These are phyloP conservation scores for Henricia sp. DNA, from an alignment of 53 echinoderm and acorn worm genomes.

Conservation along the genomic window DNA sequence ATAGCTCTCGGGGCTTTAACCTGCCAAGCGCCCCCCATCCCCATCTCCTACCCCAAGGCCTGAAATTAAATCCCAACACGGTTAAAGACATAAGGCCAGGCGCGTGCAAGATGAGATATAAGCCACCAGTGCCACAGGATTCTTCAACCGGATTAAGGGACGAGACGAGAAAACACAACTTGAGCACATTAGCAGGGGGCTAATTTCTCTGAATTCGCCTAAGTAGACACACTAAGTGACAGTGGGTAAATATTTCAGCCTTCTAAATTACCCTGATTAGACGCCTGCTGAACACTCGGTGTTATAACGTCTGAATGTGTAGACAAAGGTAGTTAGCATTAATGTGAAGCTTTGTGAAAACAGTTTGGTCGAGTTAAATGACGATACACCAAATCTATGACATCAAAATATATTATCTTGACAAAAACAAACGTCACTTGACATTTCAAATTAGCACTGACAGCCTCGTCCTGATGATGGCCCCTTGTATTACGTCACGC, in stretches of 20 bases:
- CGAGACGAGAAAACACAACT: constrained; percentile 47
- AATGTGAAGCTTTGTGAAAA: too few species aligned
- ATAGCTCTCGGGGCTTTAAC: constrained; percentile 3
- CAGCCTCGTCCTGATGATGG: too few species aligned
- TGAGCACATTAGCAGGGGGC: constrained; percentile 31
- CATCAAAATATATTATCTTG: too few species aligned
- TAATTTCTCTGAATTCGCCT: constrained; percentile 15
- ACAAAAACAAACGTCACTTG: too few species aligned
- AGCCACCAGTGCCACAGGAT: not conserved
- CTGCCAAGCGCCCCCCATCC: not conserved
- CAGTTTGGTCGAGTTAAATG: too few species aligned
- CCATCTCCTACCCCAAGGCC: not conserved
- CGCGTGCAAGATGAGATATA: not conserved
- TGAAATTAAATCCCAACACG: constrained; percentile 38
- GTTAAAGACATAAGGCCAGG: not conserved
- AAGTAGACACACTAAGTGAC: constrained; percentile 22
- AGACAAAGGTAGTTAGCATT: not conserved
- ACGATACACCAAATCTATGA: too few species aligned
- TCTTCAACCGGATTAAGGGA: constrained; percentile 14
- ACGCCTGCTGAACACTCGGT: not conserved
- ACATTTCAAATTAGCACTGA: too few species aligned
- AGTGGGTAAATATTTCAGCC: not conserved
- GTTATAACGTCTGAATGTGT: too few species aligned
- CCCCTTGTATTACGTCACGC: too few species aligned
- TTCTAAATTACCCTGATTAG: constrained; percentile 3